Evolutionary conservation across 2,113 vertebrate species (phyloP), one percentile per base, ranked within the genome.

Genomic region (Limnothrissa miodon): DNA sequence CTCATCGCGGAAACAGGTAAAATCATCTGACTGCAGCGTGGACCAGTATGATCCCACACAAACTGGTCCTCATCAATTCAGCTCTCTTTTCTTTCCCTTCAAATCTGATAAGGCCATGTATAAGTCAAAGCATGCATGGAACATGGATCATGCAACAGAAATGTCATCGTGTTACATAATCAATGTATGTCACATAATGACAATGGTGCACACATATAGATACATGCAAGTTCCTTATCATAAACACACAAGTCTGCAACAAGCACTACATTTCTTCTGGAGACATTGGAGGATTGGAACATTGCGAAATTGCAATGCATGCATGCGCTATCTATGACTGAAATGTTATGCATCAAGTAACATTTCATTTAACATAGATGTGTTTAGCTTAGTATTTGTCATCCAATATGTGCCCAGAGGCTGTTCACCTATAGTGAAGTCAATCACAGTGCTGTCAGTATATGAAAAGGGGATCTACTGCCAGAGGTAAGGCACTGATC

Each of bases 1-100:
- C 95, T 95, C 86, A 86, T 87, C 0, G 95, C 90, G 0, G 90
- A 96, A 90, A 99, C 96, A 0, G 98, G 98, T 98, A 89, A 85
- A 90, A 80, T 33, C 36, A 11, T 74, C 23, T 25, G 25, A 46
- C 29, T 79, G 78, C 0, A 39, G 33, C 29, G 15, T 59, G 44
- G 5, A 45, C 51, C 78, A 59, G 80, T 39, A 44, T 17, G 46
- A 51, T 11, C 48, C 21, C 19, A 19, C 33, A 10, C 39, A 39
- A 66, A 17, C 39, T 9, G 59, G 78, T 10, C 51, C 39, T 62
- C 78, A 48, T 81, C 23, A 66, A 66, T 42, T 13, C 56, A 25
- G 42, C 6, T 23, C 1, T 36, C 19, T 78, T n/a, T 11, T 39
- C 21, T 78, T 56, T 83, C 74, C 82, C n/a, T 23, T 80, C n/a